Base-by-base conservation (phyloP, 2,797 vertebrate species). In the Ceryle rudis region DNA sequence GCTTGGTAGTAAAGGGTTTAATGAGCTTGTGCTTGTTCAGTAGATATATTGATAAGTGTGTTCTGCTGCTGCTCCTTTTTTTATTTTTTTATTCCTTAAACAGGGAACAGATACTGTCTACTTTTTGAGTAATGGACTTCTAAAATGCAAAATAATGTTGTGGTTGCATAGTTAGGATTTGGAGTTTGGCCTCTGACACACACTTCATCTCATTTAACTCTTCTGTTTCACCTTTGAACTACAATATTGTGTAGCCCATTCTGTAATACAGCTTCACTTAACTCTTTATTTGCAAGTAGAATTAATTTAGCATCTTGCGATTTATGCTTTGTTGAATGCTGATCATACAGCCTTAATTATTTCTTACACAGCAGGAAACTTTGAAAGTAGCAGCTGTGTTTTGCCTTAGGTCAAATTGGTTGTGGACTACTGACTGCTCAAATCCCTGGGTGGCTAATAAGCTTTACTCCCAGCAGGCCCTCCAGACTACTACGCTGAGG, bases 351-450 rank as follows among this genome's bases (percentile, higher is more conserved):
- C 79, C 90, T 96, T 95, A 94, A 96, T 97, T 97, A 95, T 97
- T 97, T 97, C 88, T 96, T 96, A 90, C 86, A 64, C 95, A 96
- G 95, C 89, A 71, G 93, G 95, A 96, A 96, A 74, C 92, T 86
- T 97, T 81, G 47, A 93, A 73, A 96, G 92, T 90, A 94, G 88
- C 92, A 95, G 96, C 96, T 97, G 91, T 95, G 91, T 95, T 97
- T 93, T 96, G 92, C 89, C 84, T 84, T 86, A 89, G 95, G 92
- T 97, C 94, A 88, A 65, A 96, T 86, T 88, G 90, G 60, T 91
- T 94, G 85, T 93, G 95, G 92, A 80, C 90, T 95, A 60, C 0
- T 41, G 33, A 85, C 82, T 92, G 89, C 81, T 94, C 64, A 94
- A 92, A 95, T 95, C 91, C 92, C 87, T 75, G 70, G 42, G 42